Evolutionary conservation across 2,113 vertebrate species (phyloP).

Genomic region (Ptilorrhoa leucosticta): DNA sequence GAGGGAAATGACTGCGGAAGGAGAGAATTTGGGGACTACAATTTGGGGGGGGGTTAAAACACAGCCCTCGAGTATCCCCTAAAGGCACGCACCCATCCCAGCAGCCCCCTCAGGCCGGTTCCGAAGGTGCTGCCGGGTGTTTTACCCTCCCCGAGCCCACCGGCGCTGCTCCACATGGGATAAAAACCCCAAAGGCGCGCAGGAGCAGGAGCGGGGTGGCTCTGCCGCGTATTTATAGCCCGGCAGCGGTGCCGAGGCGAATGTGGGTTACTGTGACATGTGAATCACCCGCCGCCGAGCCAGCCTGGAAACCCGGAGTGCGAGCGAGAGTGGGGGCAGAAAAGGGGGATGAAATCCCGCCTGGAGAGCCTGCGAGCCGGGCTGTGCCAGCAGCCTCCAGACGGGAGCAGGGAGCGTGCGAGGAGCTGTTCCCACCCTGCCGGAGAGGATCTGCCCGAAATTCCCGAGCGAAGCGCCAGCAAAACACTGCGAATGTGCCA

Average conservation of each 20-base stretch:
- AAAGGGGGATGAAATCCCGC: neutral
- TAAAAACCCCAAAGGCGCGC: neutral
- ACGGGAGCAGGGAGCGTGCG: neutral
- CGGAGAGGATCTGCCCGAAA: neutral
- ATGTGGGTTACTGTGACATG: conserved; percentile 53
- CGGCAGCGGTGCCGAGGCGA: conserved; percentile 18
- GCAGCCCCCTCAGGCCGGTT: neutral
- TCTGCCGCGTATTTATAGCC: conserved; percentile 18
- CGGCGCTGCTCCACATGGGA: neutral
- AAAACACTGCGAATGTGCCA: neutral
- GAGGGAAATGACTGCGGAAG: neutral
- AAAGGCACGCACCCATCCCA: neutral
- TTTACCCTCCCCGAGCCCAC: neutral
- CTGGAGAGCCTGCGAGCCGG: neutral
- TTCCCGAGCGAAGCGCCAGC: neutral
- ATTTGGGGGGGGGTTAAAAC: neutral
- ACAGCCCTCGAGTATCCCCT: neutral
- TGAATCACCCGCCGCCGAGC: neutral
- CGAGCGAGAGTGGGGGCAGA: neutral
- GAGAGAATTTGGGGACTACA: neutral
- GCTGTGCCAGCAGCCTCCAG: neutral
- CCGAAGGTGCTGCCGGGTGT: neutral
- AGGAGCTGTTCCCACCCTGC: neutral
- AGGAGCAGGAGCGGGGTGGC: neutral
- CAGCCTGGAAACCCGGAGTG: neutral